Base-by-base conservation (phyloP, 2,113 vertebrate species). In the Cyphomyrus plagiostoma region DNA sequence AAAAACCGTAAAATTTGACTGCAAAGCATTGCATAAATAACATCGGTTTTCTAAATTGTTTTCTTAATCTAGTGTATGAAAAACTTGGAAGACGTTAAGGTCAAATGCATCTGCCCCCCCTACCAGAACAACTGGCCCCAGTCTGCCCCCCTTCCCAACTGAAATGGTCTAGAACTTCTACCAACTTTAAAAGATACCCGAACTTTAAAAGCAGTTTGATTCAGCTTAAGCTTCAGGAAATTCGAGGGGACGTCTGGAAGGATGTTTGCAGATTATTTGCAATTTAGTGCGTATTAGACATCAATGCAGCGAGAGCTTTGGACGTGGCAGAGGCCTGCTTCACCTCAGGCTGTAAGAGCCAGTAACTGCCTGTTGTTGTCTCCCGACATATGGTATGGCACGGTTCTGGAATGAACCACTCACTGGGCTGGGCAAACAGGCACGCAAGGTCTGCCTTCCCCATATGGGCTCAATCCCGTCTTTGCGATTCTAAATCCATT, bases 211-310 rank as follows among this genome's bases (percentile, higher is more conserved):
- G 94, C 92, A 92, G 94, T 95, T 89, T 92, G 93, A 94, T 94
- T 95, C 93, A 90, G 93, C 93, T 92, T 95, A 96, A 96, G 94
- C 95, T 92, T 92, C 96, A 95, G 95, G 95, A 96, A 96, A 96
- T 96, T 96, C 94, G 93, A 93, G 92, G 89, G 93, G 94, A 94
- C 96, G 95, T 96, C 95, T 96, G 96, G 95, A 95, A 94, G 95
- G 92, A 95, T 95, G 95, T 94, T 92, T 91, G 93, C 93, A 95
- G 95, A 96, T 96, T 96, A 96, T 94, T 95, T 93, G 94, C 94
- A 94, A 96, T 96, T 96, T 96, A 94, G 94, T 94, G 94, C 94
- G 94, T 92, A 94, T 94, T 94, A 95, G 93, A 95, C 95, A 96
- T 95, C 95, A 95, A 94, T 94, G 92, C 93, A 91, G 91, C 91